Base-by-base conservation (phyloP, 2,888 invertebrate species). In the Melieria omissa region DNA sequence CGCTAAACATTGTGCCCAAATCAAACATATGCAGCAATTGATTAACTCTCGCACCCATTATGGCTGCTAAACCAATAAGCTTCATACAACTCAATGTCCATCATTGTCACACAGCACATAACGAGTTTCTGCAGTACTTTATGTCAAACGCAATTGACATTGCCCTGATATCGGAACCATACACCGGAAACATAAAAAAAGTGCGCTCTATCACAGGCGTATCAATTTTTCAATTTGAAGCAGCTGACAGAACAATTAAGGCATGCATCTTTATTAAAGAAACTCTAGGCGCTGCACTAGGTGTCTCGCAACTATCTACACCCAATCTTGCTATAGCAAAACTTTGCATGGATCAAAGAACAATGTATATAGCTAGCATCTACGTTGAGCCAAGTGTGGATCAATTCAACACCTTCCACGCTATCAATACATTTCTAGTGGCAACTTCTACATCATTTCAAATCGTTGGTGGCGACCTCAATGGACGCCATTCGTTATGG, bases 31-130 rank as follows among this genome's bases (percentile, higher is more conserved):
- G 58, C 58, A 60, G 29, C 58, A 60, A 12, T 9, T 16, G 8
- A 60, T 60, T 41, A 8, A 60, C 29, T 12, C 16, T 7, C 14
- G 42, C 7, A 60, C 58, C 1, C 7, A 60, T 60, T 60, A 41
- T 16, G 42, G 58, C 14, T 60, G 14, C 7, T 60, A 60, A 60
- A 16, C 5, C 58, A 16, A 0, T 60, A n/a, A 60, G 41, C 41
- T 29, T 29, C 12, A 8, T 62, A 12, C 61, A 62, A n/a, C 9
- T 45, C 61, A 62, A 62, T 5, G 61, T 62, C 45, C 42, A 42
- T 44, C 61, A 62, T 42, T 62, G 61, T 14, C 42, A 45, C 44
- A 62, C 61, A 2, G 14, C 61, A 7, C 61, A 62, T 8, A 62
- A 62, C 4, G 61, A 62, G 45, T 4, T 62, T 42, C 42, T 62